phyloP scores from a whole-genome alignment of 2,888 invertebrate species.

The Elysia crispata region DNA sequence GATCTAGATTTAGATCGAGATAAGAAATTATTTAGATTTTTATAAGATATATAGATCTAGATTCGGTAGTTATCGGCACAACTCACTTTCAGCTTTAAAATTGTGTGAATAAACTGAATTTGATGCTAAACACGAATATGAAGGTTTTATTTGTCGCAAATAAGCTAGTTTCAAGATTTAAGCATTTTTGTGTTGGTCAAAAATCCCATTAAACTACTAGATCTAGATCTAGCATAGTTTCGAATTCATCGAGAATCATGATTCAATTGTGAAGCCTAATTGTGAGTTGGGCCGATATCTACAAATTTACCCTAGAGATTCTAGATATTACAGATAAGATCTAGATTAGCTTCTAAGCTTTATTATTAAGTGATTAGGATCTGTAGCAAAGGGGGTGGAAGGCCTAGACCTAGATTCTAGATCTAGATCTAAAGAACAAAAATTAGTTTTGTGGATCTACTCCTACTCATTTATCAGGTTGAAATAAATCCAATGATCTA shows the following conservation, averaged over 20 bases:
- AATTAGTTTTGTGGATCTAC: neutral
- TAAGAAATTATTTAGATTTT: neutral
- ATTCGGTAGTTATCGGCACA: neutral
- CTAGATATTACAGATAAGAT: neutral
- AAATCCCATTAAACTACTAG: no score
- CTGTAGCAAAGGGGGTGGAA: neutral
- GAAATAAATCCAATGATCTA: no score
- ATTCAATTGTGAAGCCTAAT: neutral
- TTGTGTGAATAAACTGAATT: no score
- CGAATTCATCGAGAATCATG: no score
- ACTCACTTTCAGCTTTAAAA: no score
- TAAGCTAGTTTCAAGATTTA: no score
- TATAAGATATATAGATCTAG: neutral
- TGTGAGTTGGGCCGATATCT: neutral
- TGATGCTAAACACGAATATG: no score
- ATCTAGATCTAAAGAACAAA: conserved; percentile 14
- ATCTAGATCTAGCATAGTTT: no score
- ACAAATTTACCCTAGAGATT: neutral
- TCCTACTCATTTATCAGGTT: no score
- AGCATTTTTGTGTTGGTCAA: no score
- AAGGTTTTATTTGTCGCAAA: no score
- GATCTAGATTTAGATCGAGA: neutral
- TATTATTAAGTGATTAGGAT: neutral
- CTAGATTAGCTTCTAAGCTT: neutral
- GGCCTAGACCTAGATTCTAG: neutral